These are phyloP conservation scores for Reticulitermes lucifugus DNA, from an alignment of 2,888 invertebrate species.

Conservation along the genomic window DNA sequence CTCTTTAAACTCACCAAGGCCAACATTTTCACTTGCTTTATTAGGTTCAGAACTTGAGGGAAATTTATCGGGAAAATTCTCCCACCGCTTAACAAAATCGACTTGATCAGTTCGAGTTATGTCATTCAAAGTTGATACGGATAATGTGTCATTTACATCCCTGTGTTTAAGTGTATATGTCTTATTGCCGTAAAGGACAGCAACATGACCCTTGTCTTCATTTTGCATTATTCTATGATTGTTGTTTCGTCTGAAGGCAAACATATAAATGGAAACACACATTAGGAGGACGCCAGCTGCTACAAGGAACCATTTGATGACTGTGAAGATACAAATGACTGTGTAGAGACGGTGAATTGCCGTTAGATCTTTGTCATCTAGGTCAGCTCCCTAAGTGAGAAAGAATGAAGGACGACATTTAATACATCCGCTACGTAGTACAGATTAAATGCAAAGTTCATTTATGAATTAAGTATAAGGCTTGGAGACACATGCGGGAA, in stretches of 20 bases:
- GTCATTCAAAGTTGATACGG: neutral
- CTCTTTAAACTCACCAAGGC: neutral
- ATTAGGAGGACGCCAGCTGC: neutral
- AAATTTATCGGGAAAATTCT: neutral
- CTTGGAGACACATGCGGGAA: too few relatives aligned
- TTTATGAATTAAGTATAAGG: too few relatives aligned
- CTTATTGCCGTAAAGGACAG: neutral
- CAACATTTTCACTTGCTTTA: neutral
- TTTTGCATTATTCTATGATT: neutral
- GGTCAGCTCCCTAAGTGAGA: neutral
- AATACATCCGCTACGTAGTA: too few relatives aligned
- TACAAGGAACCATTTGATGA: neutral
- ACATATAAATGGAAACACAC: slow-evolving; percentile 6
- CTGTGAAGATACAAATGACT: neutral
- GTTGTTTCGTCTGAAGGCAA: neutral
- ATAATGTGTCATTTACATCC: neutral
- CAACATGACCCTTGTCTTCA: neutral
- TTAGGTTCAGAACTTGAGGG: neutral
- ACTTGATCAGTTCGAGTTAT: neutral
- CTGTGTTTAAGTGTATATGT: neutral
- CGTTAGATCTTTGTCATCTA: neutral
- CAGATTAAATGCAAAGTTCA: too few relatives aligned
- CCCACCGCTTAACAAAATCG: neutral
- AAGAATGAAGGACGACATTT: too few relatives aligned
- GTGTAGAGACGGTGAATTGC: neutral